These are phyloP conservation scores for Sander lucioperca DNA, from an alignment of 2,113 vertebrate species.

Conservation along the genomic window DNA sequence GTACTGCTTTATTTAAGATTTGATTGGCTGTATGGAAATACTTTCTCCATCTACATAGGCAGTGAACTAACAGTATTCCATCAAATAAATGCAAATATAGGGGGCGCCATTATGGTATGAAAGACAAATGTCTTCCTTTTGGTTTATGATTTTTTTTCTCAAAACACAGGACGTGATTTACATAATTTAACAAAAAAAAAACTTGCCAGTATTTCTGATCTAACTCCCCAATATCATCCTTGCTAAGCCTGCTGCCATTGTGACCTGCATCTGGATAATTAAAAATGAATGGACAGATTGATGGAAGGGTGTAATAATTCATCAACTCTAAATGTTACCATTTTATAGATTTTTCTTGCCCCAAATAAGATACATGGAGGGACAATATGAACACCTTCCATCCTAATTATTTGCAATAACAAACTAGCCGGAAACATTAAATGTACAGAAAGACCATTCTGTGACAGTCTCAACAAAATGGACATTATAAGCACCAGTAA, in stretches of 20 bases:
- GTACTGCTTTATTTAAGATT: too few relatives aligned
- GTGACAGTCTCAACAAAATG: neutral
- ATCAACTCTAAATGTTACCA: constrained; percentile 14
- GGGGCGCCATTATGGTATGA: neutral
- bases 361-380: neutral
- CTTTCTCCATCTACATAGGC: neutral
- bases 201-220: neutral
- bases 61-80: neutral
- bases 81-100: neutral
- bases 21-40: too few relatives aligned
- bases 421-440: neutral
- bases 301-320: constrained; percentile 1
- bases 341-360: neutral
- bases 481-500: neutral
- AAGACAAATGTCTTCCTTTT: neutral
- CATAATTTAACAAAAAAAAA: too few relatives aligned
- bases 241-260: neutral
- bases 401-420: neutral
- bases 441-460: neutral
- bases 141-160: neutral
- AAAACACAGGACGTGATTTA: neutral
- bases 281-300: neutral
- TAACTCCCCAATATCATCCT: neutral
- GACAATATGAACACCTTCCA: neutral
- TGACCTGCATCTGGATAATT: neutral